Evolutionary conservation across 2,797 vertebrate genomes (phyloP).

Genomic region (Galago senegalensis): DNA sequence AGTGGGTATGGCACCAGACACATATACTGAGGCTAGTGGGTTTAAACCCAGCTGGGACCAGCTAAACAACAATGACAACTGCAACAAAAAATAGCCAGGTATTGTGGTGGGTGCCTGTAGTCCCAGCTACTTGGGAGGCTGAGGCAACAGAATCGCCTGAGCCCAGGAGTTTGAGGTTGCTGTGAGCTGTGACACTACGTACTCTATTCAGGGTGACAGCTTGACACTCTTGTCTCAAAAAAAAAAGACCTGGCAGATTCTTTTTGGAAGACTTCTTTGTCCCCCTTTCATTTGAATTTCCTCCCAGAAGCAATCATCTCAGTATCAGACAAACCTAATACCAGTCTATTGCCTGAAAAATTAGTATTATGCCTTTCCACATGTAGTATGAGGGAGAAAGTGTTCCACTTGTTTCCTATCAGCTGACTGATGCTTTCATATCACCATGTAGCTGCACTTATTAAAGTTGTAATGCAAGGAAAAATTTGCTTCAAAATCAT

Average conservation of each 20-base stretch:
- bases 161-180: too few species aligned
- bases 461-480: neutral
- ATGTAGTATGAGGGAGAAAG: neutral
- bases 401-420: neutral
- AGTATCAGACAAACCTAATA: constrained; percentile 30
- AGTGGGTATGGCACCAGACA: too few species aligned
- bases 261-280: constrained; percentile 42
- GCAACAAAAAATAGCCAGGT: too few species aligned
- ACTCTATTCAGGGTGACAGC: too few species aligned
- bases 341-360: neutral
- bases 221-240: too few species aligned
- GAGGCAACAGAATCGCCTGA: too few species aligned
- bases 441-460: neutral
- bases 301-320: constrained; percentile 13
- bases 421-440: neutral
- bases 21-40: too few species aligned
- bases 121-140: too few species aligned
- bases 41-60: too few species aligned
- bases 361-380: constrained; percentile 14
- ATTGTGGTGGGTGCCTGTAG: too few species aligned
- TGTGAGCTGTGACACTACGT: too few species aligned
- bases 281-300: constrained; percentile 18
- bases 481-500: constrained; percentile 45
- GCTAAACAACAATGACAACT: too few species aligned
- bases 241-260: neutral